Percentiles rank a stretch among this genome's conserved stretches.
Conservation (phyloP, 2,113 vertebrate genomes). For the Nannospalax galili region DNA sequence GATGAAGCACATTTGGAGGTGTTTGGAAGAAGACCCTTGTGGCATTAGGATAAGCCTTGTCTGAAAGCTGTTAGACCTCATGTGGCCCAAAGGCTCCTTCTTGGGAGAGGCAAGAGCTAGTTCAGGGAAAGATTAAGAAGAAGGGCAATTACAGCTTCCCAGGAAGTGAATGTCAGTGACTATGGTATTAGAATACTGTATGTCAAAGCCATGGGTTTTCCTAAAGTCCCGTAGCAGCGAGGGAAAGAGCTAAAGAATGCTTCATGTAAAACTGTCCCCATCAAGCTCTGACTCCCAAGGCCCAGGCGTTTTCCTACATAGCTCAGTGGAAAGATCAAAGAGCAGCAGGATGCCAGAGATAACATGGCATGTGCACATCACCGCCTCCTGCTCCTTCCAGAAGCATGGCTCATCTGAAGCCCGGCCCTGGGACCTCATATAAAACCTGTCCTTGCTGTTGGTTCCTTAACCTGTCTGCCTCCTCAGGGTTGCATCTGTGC, state of each 20-base stretch:
- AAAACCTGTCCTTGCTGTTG: background rate
- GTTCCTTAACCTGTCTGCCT: background rate
- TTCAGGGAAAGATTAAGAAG: background rate
- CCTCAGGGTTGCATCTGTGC: background rate
- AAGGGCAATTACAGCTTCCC: background rate
- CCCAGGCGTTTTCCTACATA: background rate
- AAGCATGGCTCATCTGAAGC: background rate
- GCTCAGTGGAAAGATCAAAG: background rate
- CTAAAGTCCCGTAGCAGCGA: background rate
- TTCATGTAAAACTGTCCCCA: background rate
- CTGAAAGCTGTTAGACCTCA: background rate
- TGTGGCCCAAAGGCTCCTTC: background rate
- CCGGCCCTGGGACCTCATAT: background rate
- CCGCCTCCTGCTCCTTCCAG: background rate
- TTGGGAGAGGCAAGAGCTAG: background rate
- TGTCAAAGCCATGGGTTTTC: background rate
- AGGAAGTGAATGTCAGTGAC: background rate
- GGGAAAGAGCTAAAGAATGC: background rate
- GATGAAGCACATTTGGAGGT: background rate
- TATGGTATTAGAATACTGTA: background rate
- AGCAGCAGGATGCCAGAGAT: background rate
- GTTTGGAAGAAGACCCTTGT: background rate
- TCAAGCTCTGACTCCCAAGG: background rate
- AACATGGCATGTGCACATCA: background rate
- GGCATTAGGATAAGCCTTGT: background rate